A percentile compares a stretch with the other conserved stretches of the same genome.
Evolutionary conservation across 1,140 invertebrate genomes (phyloP).

Genomic region (Drosophila bocki): DNA sequence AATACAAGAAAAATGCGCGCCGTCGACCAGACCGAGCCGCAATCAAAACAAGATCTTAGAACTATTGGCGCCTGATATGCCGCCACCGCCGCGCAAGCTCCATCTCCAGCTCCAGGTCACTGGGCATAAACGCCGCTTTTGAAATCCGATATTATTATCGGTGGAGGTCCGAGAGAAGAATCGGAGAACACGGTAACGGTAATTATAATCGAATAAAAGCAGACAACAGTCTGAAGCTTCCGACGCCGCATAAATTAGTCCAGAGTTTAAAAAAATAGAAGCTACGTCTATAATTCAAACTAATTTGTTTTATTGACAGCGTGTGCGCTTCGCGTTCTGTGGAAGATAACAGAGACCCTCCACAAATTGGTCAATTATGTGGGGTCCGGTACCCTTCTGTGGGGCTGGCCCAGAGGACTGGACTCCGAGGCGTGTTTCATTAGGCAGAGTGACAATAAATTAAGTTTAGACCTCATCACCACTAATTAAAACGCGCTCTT

Average conservation of each 20-base stretch:
- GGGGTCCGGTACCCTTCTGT: constrained; percentile 41
- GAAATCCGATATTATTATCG: constrained; percentile 80
- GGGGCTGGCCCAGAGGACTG: constrained; percentile 9
- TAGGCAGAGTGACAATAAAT: constrained; percentile 83
- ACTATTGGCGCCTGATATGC: constrained; percentile 76
- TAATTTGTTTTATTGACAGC: constrained; percentile 85
- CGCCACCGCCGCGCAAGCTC: constrained; percentile 7
- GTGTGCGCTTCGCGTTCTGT: constrained; percentile 61
- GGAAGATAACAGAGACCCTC: constrained; percentile 14
- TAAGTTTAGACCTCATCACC: constrained; percentile 64
- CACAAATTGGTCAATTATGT: constrained; percentile 80
- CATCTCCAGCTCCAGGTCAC: constrained; percentile 54
- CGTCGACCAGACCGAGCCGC: constrained; percentile 53
- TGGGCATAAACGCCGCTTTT: constrained; percentile 73
- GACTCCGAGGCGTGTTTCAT: constrained; percentile 68
- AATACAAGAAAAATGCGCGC: constrained; percentile 63
- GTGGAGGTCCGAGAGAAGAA: constrained; percentile 3
- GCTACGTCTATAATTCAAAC: constrained; percentile 81
- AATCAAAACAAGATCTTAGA: constrained; percentile 84
- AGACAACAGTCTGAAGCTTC: constrained; percentile 66
- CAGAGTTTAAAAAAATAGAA: constrained; percentile 50
- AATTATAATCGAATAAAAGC: constrained; percentile 84
- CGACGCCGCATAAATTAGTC: constrained; percentile 77
- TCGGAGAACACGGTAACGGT: constrained; percentile 58
- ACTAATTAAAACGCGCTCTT: constrained; percentile 81